phyloP scores from a whole-genome alignment of 2,797 vertebrate species.

The Pyrrhura leucotis region DNA sequence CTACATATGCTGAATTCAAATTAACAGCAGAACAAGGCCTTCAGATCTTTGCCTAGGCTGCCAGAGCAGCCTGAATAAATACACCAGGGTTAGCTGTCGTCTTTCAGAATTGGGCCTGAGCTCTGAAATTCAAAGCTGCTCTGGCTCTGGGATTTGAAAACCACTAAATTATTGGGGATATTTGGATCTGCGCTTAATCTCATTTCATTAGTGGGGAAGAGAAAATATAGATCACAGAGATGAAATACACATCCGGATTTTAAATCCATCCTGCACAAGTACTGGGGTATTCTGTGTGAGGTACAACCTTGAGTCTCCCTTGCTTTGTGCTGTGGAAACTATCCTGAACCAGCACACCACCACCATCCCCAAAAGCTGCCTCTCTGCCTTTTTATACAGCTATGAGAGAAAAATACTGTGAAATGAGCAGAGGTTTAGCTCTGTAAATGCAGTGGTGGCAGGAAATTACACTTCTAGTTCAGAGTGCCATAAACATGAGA shows the following conservation, averaged over 20 bases:
- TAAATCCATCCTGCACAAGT: background rate
- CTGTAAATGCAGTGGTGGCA: constrained; percentile 4
- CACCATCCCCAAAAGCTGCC: background rate
- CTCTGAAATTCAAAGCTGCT: background rate
- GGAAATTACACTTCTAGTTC: constrained; percentile 60
- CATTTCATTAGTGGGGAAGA: background rate
- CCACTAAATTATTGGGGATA: background rate
- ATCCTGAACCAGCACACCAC: background rate
- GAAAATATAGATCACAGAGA: background rate
- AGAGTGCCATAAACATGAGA: constrained; percentile 53
- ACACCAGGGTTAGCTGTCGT: background rate
- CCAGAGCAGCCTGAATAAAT: constrained; percentile 47
- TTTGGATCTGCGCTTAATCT: background rate
- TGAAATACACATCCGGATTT: constrained; percentile 7
- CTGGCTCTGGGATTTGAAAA: constrained; percentile 25
- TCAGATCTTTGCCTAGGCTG: constrained; percentile 70
- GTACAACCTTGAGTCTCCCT: background rate
- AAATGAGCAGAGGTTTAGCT: background rate
- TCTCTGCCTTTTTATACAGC: background rate
- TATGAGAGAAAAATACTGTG: background rate
- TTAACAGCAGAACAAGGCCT: constrained; percentile 78
- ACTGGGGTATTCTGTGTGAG: background rate
- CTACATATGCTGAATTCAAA: constrained; percentile 87
- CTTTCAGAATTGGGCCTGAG: background rate
- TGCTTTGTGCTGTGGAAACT: background rate